A percentile compares a stretch with the other conserved stretches of the same genome.
These are phyloP conservation scores for Ethmia dodecea DNA, from an alignment of 2,888 invertebrate species.

Conservation along the genomic window DNA sequence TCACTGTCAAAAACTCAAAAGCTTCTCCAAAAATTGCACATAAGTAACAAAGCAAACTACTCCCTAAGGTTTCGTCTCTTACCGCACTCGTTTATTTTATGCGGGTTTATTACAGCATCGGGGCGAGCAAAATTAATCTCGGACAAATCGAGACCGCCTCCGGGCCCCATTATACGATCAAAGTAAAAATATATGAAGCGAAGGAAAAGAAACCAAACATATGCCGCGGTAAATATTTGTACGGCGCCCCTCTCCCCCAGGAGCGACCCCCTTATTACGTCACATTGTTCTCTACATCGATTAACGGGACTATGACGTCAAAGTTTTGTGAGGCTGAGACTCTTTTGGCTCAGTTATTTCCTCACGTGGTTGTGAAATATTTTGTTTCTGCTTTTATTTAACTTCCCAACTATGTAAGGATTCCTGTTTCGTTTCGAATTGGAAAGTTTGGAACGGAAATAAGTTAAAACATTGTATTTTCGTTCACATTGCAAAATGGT, in stretches of 20 bases:
- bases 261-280: conserved; percentile 51
- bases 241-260: conserved; percentile 36
- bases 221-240: conserved; percentile 72
- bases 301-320: conserved; percentile 58
- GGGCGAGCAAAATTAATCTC: conserved; percentile 61
- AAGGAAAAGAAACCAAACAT: conserved; percentile 76
- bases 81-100: conserved; percentile 33
- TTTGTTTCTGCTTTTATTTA: not conserved
- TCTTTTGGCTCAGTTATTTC: too few species aligned
- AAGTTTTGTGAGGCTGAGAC: conserved; percentile 46
- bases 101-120: conserved; percentile 33
- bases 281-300: conserved; percentile 72
- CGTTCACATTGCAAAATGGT: too few species aligned
- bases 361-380: not conserved
- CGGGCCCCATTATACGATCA: conserved; percentile 66
- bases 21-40: not conserved
- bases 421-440: too few species aligned
- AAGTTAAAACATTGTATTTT: too few species aligned
- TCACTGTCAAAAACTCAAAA: not conserved
- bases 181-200: conserved; percentile 76
- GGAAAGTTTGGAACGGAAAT: conserved; percentile 54
- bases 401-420: too few species aligned
- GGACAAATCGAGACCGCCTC: conserved; percentile 63
- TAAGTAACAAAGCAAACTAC: not conserved
- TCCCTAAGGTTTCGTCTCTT: not conserved